Percentiles rank a stretch among this genome's conserved stretches.
Evolutionary conservation across 2,113 vertebrate genomes (phyloP).

Genomic region (Ardeotis arabs): DNA sequence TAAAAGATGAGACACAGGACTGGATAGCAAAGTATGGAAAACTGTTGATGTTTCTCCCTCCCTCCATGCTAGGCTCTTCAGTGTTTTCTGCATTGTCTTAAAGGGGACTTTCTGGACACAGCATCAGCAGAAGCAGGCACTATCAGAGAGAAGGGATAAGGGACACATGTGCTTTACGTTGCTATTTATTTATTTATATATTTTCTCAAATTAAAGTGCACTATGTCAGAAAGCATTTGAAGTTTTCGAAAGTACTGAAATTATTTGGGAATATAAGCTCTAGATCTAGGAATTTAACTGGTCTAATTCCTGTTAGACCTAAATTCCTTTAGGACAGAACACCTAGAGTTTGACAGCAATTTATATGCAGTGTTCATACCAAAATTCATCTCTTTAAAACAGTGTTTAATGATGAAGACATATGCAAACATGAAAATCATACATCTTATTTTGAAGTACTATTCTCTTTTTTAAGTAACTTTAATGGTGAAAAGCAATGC

Average conservation of each 20-base stretch:
- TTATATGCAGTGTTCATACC: neutral
- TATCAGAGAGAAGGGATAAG: neutral
- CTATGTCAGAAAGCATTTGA: neutral
- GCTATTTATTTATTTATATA: neutral
- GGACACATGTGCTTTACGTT: neutral
- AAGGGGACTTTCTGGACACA: neutral
- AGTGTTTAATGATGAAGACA: neutral
- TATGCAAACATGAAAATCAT: neutral
- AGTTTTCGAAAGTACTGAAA: neutral
- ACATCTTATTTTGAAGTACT: neutral
- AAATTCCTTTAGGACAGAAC: neutral
- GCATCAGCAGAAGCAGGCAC: neutral
- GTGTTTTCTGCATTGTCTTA: neutral
- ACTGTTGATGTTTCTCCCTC: neutral
- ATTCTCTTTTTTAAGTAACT: neutral
- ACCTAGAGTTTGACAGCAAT: neutral
- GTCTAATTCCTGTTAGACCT: neutral
- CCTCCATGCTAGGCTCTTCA: neutral
- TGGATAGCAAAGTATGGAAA: neutral
- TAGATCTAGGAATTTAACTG: neutral
- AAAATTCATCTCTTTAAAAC: neutral
- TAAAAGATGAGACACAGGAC: neutral
- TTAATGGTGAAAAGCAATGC: neutral
- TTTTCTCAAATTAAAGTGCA: neutral
- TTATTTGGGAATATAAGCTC: neutral